Evolutionary conservation across 2,113 vertebrate genomes (phyloP).

Genomic region (Anoplopoma fimbria): DNA sequence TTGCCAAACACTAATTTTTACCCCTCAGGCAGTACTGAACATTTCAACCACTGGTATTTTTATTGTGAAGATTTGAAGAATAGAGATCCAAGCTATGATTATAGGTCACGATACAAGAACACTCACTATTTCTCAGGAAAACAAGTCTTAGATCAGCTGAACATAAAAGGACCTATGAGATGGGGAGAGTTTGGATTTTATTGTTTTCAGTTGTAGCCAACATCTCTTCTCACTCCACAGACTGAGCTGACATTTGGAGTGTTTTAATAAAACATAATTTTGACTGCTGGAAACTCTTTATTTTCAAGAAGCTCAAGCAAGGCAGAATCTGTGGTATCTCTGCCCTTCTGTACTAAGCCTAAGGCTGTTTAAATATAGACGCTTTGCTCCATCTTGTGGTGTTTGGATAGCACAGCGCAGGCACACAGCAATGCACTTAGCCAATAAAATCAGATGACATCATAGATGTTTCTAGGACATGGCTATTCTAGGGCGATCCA

Average conservation of each 20-base stretch:
- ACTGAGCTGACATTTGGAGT: conserved; percentile 15
- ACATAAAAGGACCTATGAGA: background rate
- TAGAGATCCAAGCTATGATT: background rate
- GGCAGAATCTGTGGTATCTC: background rate
- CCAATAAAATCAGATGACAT: conserved; percentile 58
- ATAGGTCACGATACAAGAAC: background rate
- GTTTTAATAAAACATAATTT: conserved; percentile 11
- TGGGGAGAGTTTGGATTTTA: background rate
- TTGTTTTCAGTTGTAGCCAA: background rate
- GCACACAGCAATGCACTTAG: background rate
- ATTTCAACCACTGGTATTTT: background rate
- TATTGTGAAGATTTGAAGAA: background rate
- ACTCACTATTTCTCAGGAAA: background rate
- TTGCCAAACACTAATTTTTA: conserved; percentile 13
- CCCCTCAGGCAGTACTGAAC: background rate
- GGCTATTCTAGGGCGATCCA: conserved; percentile 56
- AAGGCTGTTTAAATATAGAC: background rate
- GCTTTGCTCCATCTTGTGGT: conserved; percentile 71
- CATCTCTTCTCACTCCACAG: background rate
- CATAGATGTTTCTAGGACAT: conserved; percentile 64
- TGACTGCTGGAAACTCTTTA: background rate
- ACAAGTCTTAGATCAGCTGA: background rate
- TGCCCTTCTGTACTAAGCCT: background rate
- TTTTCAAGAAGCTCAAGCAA: background rate
- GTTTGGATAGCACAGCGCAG: background rate